Evolutionary conservation across 2,113 vertebrate genomes (phyloP), one percentile per base, ranked within the genome.

Genomic region (Synchiropus splendidus): DNA sequence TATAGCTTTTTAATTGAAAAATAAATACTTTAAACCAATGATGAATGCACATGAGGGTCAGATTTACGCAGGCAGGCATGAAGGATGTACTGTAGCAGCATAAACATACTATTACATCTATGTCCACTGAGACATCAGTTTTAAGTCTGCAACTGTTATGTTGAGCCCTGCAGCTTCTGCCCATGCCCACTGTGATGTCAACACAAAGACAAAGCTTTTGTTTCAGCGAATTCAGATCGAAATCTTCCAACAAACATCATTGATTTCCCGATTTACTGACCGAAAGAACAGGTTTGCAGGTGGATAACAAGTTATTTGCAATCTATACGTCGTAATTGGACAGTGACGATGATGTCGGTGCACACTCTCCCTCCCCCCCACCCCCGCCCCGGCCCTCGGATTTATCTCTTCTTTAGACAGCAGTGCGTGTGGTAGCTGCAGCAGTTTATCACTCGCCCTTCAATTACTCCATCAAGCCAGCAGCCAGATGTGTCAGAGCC

Each of bases 301-400:
- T 33, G 14, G 16, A 9, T 17, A 10, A 31, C 31, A 48, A 48
- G 9, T 33, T 45, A 36, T 48, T 48, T 51, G 36, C 54, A 21
- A 62, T 67, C 61, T 48, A 39, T 51, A 55, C 27, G 16, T 27
- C 45, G 18, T 59, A 54, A 60, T 41, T 67, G 35, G 50, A 60
- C 44, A 52, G 27, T 33, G 16, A 45, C 11, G 3, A 32, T 47
- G 34, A 27, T 36, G 15, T 58, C 9, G 54, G 34, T 40, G 18
- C 2, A 27, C 15, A 13, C 16, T 27, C 31, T 47, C 30, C 40
- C 61, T 16, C 33, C 42, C 12, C 4, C 17, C 1, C 15, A 13
- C 16, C 18, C 31, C 43, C 30, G 37, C 61, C 13, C 33, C 42
- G 10, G 3, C 17, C 1, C 14, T 34, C 27, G 30, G 9, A 39